Percentiles rank a stretch among this genome's conserved stretches.
phyloP scores from a whole-genome alignment of 1,140 invertebrate species.

The Drosophila kikkawai region DNA sequence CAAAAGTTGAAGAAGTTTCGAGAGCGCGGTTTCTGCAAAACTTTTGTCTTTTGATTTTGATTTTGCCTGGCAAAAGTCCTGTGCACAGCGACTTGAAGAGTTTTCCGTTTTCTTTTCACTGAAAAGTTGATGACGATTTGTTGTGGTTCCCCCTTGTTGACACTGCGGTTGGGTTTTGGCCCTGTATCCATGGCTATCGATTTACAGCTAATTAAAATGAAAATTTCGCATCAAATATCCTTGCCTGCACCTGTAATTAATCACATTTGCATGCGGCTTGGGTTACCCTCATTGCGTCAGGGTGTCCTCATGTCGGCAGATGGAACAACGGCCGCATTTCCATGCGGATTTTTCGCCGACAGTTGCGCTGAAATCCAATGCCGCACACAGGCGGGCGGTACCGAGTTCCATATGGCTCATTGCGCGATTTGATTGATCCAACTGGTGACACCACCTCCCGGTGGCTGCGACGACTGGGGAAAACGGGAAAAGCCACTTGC shows the following conservation, averaged over 20 bases:
- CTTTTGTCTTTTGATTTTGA: slow-evolving; percentile 69
- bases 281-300: slow-evolving; percentile 17
- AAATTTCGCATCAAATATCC: slow-evolving; percentile 30
- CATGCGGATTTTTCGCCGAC: slow-evolving; percentile 40
- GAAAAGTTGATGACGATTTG: slow-evolving; percentile 45
- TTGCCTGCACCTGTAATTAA: slow-evolving; percentile 46
- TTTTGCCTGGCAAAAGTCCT: slow-evolving; percentile 51
- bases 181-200: slow-evolving; percentile 8
- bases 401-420: slow-evolving; percentile 56
- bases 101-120: slow-evolving; percentile 49
- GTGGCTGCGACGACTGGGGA: too few relatives aligned
- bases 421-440: slow-evolving; percentile 68
- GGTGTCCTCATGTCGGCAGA: slow-evolving; percentile 24
- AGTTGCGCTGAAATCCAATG: slow-evolving; percentile 56
- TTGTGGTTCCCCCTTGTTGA: slow-evolving; percentile 33
- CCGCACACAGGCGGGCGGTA: slow-evolving; percentile 4
- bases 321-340: slow-evolving; percentile 43
- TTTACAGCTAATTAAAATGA: slow-evolving; percentile 33
- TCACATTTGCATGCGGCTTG: slow-evolving; percentile 49
- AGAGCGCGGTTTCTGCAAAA: slow-evolving; percentile 57
- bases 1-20: slow-evolving; percentile 64
- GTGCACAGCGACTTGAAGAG: slow-evolving; percentile 19
- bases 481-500: not conserved
- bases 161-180: slow-evolving; percentile 1
- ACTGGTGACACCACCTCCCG: slow-evolving; percentile 56